These are phyloP conservation scores for Drosophila parabipectinata DNA, from an alignment of 1,140 invertebrate species.

Conservation along the genomic window DNA sequence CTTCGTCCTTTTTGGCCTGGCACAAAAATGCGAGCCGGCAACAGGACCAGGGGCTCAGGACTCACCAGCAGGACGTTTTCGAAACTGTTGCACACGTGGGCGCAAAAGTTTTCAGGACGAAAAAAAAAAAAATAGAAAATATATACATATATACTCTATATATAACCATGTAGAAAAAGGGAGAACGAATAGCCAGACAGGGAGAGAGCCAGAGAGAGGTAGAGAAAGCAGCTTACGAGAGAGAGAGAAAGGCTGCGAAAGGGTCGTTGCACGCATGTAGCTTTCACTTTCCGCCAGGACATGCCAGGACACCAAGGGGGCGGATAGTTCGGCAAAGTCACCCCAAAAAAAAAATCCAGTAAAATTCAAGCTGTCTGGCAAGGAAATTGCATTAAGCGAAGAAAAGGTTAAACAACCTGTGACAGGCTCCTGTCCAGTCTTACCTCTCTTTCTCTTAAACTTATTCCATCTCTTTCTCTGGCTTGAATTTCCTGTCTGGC, in stretches of 20 bases:
- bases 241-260: constrained; percentile 28
- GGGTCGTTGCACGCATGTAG: constrained; percentile 75
- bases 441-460: neutral
- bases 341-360: constrained; percentile 15
- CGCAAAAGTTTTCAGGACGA: constrained; percentile 31
- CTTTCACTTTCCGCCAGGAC: constrained; percentile 63
- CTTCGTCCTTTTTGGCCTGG: constrained; percentile 77
- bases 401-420: constrained; percentile 48
- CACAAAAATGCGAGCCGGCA: constrained; percentile 79
- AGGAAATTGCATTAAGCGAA: constrained; percentile 73
- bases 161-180: constrained; percentile 43
- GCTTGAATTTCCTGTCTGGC: constrained; percentile 24
- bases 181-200: constrained; percentile 69
- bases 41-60: constrained; percentile 64
- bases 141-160: neutral
- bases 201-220: constrained; percentile 4
- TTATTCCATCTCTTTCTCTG: neutral
- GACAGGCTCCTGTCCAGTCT: constrained; percentile 15
- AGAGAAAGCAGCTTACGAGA: neutral
- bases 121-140: constrained; percentile 12
- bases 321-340: constrained; percentile 44
- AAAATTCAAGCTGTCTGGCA: constrained; percentile 57
- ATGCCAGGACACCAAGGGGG: constrained; percentile 1
- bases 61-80: constrained; percentile 26
- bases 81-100: constrained; percentile 70